phyloP scores from a whole-genome alignment of 2,888 invertebrate species.

The Drosophila melanosoma region DNA sequence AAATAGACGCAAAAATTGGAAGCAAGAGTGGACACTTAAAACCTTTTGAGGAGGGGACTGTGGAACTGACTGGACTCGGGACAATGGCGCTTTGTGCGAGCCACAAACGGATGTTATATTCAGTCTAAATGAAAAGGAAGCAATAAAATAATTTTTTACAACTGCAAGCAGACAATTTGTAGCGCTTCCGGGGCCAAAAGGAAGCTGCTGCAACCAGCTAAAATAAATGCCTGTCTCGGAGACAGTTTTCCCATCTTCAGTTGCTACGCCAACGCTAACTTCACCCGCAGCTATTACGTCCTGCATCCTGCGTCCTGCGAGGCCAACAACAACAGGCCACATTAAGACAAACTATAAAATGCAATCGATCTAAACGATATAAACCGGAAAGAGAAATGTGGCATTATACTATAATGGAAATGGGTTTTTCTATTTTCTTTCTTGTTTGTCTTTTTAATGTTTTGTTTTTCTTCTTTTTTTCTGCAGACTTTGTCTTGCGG shows the following conservation, averaged over 20 bases:
- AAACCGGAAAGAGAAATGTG: constrained; percentile 79
- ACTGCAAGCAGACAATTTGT: constrained; percentile 65
- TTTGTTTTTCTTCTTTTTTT: constrained; percentile 7
- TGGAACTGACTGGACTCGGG: constrained; percentile 20
- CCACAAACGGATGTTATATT: constrained; percentile 72
- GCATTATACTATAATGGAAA: constrained; percentile 76
- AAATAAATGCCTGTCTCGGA: constrained; percentile 58
- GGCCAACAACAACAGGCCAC: constrained; percentile 46
- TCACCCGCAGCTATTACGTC: constrained; percentile 40
- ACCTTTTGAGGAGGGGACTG: constrained; percentile 48
- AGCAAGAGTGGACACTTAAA: constrained; percentile 41
- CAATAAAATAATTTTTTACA: constrained; percentile 74
- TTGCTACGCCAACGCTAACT: constrained; percentile 29
- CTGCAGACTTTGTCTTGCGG: constrained; percentile 43
- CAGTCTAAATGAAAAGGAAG: constrained; percentile 76
- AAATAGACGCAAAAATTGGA: constrained; percentile 40
- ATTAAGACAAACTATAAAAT: constrained; percentile 82
- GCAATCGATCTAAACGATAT: constrained; percentile 81
- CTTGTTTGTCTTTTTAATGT: constrained; percentile 34
- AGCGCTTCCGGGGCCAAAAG: constrained; percentile 70
- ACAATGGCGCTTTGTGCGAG: constrained; percentile 66
- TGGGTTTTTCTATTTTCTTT: constrained; percentile 62
- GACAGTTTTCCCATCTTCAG: constrained; percentile 59
- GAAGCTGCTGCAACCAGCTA: constrained; percentile 55
- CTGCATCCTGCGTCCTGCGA: constrained; percentile 34